Conservation (phyloP, 2,797 vertebrate genomes). For the Tapirus indicus region DNA sequence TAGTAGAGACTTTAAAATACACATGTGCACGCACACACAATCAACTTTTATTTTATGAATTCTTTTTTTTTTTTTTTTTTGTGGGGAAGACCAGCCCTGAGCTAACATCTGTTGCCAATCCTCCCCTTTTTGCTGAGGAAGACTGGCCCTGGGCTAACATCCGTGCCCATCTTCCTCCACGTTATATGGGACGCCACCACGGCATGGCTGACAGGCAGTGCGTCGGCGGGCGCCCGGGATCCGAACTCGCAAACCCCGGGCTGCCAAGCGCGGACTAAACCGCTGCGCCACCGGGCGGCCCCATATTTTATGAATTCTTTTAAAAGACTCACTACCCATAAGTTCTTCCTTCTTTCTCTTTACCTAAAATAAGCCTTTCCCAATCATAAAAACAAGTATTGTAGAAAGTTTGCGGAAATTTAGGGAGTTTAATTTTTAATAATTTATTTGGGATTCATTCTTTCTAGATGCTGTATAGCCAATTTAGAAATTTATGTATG, state of each 20-base stretch:
- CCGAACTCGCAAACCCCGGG: too few species aligned
- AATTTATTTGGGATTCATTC: neutral
- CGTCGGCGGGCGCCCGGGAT: too few species aligned
- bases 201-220: too few species aligned
- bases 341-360: neutral
- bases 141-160: too few species aligned
- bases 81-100: too few species aligned
- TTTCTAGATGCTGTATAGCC: neutral
- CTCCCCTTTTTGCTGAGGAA: too few species aligned
- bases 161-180: too few species aligned
- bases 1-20: neutral
- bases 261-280: too few species aligned
- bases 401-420: neutral
- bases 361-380: neutral
- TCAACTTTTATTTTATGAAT: neutral
- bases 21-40: neutral
- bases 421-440: neutral
- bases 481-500: neutral
- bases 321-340: neutral
- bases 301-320: neutral
- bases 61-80: too few species aligned
- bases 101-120: too few species aligned
- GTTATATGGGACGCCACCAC: too few species aligned
- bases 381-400: neutral
- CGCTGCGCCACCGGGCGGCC: too few species aligned